Evolutionary conservation across 2,888 invertebrate genomes (phyloP).

Genomic region (Drosophila setosimentum): DNA sequence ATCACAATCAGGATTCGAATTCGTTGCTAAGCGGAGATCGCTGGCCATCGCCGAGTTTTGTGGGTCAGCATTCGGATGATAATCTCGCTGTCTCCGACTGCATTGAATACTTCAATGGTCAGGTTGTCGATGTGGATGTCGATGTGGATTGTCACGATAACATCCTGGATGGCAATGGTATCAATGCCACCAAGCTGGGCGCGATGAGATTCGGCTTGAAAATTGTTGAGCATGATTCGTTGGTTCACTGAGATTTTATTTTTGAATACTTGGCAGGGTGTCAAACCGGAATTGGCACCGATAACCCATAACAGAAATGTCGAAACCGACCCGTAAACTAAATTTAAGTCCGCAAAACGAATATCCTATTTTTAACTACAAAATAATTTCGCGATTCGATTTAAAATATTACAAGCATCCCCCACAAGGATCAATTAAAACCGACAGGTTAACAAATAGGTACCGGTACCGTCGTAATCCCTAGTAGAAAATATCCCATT

Average conservation of each 20-base stretch:
- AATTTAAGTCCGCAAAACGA: neutral
- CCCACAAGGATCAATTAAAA: too few species aligned
- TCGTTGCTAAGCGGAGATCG: neutral
- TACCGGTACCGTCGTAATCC: neutral
- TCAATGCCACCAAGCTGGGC: constrained; percentile 14
- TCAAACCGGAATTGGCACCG: neutral
- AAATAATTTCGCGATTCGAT: too few species aligned
- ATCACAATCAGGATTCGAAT: constrained; percentile 1
- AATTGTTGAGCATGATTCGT: constrained; percentile 30
- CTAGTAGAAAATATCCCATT: neutral
- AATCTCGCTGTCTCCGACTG: constrained; percentile 54
- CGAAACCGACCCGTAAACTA: neutral
- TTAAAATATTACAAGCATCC: too few species aligned
- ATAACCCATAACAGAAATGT: neutral
- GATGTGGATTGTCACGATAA: constrained; percentile 67
- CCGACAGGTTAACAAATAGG: neutral
- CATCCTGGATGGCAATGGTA: constrained; percentile 47
- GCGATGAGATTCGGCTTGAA: constrained; percentile 34
- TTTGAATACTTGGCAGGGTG: too few species aligned
- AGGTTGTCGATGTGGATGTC: constrained; percentile 41
- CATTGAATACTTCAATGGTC: constrained; percentile 73
- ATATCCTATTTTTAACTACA: neutral
- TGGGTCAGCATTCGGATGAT: constrained; percentile 43
- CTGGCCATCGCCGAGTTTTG: constrained; percentile 6
- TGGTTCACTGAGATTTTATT: constrained; percentile 39